Percentiles rank a stretch among this genome's conserved stretches.
phyloP scores from a whole-genome alignment of 1,140 invertebrate genomes.

The Pseudachorutes palmiensis region DNA sequence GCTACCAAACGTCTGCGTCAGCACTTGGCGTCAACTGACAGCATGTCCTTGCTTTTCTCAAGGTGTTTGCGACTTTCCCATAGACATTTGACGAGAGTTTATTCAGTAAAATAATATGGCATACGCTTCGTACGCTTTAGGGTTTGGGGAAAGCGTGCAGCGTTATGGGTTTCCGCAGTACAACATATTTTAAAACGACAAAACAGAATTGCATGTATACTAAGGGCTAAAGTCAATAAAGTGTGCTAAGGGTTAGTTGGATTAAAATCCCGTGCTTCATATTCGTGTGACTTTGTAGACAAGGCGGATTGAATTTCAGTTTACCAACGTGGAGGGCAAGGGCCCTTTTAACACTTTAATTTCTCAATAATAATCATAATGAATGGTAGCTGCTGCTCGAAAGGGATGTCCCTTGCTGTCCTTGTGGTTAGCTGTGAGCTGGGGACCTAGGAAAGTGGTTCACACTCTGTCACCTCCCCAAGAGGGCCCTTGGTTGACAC shows the following conservation, averaged over 20 bases:
- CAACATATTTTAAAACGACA: too few species aligned
- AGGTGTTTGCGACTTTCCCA: too few species aligned
- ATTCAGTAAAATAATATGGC: too few species aligned
- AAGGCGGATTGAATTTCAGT: background rate
- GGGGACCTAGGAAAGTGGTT: background rate
- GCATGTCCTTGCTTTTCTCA: too few species aligned
- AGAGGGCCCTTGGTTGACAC: constrained; percentile 4
- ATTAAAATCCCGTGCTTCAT: background rate
- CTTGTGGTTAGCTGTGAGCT: background rate
- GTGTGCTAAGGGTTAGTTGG: background rate
- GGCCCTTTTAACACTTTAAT: background rate
- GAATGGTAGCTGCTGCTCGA: too few species aligned
- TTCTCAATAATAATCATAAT: background rate
- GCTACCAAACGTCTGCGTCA: background rate
- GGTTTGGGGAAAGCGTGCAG: too few species aligned
- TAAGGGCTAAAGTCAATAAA: too few species aligned
- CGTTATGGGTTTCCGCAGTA: too few species aligned
- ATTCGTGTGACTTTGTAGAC: background rate
- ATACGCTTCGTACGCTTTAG: too few species aligned
- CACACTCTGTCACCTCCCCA: constrained; percentile 2
- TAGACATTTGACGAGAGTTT: too few species aligned
- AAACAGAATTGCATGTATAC: too few species aligned
- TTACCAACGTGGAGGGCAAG: background rate
- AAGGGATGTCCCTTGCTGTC: background rate
- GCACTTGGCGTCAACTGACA: too few species aligned